phyloP scores from a whole-genome alignment of 2,113 vertebrate species.

The Meleagris gallopavo region DNA sequence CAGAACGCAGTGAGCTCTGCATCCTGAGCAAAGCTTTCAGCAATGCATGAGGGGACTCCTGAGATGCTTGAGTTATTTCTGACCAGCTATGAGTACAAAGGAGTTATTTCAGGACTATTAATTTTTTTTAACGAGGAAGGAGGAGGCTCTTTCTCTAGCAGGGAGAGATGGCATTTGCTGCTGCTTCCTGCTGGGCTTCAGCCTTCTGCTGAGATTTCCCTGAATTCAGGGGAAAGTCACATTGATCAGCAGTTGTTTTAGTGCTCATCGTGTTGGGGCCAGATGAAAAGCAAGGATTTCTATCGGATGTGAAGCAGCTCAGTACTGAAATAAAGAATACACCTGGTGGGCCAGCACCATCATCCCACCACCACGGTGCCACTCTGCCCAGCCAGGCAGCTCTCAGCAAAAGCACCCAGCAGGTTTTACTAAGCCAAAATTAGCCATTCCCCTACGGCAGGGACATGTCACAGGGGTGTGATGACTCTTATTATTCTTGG shows the following conservation, averaged over 20 bases:
- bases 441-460: accelerated
- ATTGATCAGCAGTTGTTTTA: not conserved
- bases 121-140: not conserved
- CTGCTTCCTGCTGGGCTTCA: not conserved
- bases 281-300: not conserved
- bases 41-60: not conserved
- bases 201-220: not conserved
- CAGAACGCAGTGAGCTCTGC: not conserved
- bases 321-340: not conserved
- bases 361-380: accelerated
- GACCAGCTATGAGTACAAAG: not conserved
- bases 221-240: not conserved
- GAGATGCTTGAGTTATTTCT: not conserved
- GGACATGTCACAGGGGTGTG: not conserved
- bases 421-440: not conserved
- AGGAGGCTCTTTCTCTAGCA: not conserved
- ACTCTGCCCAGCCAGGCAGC: not conserved
- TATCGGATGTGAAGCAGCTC: not conserved
- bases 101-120: not conserved
- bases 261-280: not conserved
- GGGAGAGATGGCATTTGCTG: accelerated
- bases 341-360: accelerated
- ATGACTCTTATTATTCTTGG: not conserved
- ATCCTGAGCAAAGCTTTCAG: not conserved
- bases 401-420: accelerated